A percentile compares a stretch with the other conserved stretches of the same genome.
Evolutionary conservation across 1,140 invertebrate species (phyloP).

Genomic region (Papilio polytes): DNA sequence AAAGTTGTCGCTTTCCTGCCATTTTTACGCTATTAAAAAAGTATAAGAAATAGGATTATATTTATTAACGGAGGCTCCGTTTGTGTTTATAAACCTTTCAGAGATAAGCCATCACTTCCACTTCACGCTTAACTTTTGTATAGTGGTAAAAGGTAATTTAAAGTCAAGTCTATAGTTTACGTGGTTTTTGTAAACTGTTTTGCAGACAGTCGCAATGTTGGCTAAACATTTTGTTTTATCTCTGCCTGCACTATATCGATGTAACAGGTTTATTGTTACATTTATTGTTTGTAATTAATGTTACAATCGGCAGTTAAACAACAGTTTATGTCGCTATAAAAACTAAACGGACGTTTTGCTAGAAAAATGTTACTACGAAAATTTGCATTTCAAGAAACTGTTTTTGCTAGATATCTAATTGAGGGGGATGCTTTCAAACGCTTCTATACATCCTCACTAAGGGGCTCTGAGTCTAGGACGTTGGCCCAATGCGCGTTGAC

Average conservation of each 20-base stretch:
- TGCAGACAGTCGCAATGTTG: not conserved
- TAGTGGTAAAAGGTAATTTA: not conserved
- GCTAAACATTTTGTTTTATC: constrained; percentile 16
- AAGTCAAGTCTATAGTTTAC: not conserved
- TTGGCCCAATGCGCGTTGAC: too few species aligned
- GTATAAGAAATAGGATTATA: too few species aligned
- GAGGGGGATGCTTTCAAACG: too few species aligned
- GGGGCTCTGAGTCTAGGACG: too few species aligned
- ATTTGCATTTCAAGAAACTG: not conserved
- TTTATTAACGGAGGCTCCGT: too few species aligned
- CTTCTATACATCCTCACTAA: too few species aligned
- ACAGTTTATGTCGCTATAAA: not conserved
- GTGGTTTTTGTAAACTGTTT: not conserved
- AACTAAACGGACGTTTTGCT: not conserved
- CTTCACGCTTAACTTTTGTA: too few species aligned
- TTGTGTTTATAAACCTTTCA: too few species aligned
- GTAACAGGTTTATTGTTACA: not conserved
- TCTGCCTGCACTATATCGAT: constrained; percentile 4
- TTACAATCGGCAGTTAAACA: not conserved
- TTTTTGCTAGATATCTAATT: too few species aligned
- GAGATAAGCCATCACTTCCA: too few species aligned
- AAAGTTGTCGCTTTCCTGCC: too few species aligned
- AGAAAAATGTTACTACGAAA: not conserved
- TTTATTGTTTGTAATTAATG: constrained; percentile 17
- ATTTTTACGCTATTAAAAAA: too few species aligned